These are phyloP conservation scores for Caranx melampygus DNA, from an alignment of 2,113 vertebrate genomes.

Conservation along the genomic window DNA sequence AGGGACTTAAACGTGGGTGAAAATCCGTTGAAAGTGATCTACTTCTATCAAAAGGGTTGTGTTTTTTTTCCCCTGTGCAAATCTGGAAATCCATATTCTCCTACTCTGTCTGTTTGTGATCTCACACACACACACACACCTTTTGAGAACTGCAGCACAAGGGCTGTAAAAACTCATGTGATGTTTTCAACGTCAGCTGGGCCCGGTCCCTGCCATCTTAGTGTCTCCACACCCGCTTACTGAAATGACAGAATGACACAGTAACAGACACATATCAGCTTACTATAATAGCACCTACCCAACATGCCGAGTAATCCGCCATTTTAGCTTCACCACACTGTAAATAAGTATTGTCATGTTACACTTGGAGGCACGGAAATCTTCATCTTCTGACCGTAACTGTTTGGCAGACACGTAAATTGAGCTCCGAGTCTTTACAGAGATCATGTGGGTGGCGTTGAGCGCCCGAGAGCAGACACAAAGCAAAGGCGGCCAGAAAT, in stretches of 20 bases:
- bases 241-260: slow-evolving; percentile 54
- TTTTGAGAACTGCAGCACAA: slow-evolving; percentile 29
- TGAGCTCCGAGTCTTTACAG: slow-evolving; percentile 48
- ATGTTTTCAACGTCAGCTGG: slow-evolving; percentile 55
- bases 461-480: slow-evolving; percentile 46
- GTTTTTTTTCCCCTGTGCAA: slow-evolving; percentile 7
- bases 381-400: slow-evolving; percentile 41
- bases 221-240: slow-evolving; percentile 69
- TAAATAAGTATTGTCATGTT: slow-evolving; percentile 62
- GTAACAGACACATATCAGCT: slow-evolving; percentile 73
- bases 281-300: slow-evolving; percentile 70
- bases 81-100: slow-evolving; percentile 13
- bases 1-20: slow-evolving; percentile 2
- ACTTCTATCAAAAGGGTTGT: background rate
- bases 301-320: slow-evolving; percentile 47
- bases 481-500: slow-evolving; percentile 20
- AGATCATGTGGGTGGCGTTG: slow-evolving; percentile 56
- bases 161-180: slow-evolving; percentile 39
- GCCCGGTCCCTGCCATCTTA: slow-evolving; percentile 74
- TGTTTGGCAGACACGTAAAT: slow-evolving; percentile 51
- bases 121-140: background rate
- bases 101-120: slow-evolving; percentile 34
- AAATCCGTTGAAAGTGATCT: slow-evolving; percentile 30
- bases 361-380: slow-evolving; percentile 35
- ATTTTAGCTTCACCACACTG: slow-evolving; percentile 51